Conservation (phyloP, 2,888 invertebrate species). For the Carpatolechia fugitivella region DNA sequence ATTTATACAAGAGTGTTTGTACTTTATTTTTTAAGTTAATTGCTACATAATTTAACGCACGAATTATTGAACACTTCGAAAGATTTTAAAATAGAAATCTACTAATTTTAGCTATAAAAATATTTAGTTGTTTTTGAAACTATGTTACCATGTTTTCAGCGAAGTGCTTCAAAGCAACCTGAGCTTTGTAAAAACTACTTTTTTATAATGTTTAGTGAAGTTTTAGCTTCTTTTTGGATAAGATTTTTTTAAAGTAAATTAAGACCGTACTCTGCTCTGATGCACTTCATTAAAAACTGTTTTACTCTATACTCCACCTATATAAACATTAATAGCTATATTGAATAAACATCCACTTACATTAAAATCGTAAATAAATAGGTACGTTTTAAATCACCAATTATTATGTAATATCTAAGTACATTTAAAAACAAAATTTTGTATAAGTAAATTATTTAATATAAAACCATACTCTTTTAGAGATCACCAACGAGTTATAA, state of each 20-base stretch:
- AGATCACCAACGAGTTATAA: constrained; percentile 33
- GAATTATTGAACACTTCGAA: background rate
- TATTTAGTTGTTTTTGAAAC: background rate
- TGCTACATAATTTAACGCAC: background rate
- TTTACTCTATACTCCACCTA: no score
- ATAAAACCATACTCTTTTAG: constrained; percentile 36
- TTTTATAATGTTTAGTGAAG: no score
- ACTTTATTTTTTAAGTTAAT: constrained; percentile 22
- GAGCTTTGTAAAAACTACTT: background rate
- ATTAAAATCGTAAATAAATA: background rate
- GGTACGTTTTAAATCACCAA: constrained; percentile 5
- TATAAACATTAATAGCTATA: no score
- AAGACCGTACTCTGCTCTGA: no score
- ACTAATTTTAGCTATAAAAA: constrained; percentile 3
- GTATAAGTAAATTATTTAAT: constrained; percentile 9
- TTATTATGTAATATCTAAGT: background rate
- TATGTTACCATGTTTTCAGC: background rate
- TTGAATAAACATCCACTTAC: background rate
- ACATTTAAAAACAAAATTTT: background rate
- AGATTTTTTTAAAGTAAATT: no score
- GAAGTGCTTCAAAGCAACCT: background rate
- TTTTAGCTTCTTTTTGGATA: no score
- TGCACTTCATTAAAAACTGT: no score
- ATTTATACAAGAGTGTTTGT: background rate
- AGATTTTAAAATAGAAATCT: background rate